Evolutionary conservation across 1,140 invertebrate species (phyloP).

Genomic region (Trachelipus rathkii): DNA sequence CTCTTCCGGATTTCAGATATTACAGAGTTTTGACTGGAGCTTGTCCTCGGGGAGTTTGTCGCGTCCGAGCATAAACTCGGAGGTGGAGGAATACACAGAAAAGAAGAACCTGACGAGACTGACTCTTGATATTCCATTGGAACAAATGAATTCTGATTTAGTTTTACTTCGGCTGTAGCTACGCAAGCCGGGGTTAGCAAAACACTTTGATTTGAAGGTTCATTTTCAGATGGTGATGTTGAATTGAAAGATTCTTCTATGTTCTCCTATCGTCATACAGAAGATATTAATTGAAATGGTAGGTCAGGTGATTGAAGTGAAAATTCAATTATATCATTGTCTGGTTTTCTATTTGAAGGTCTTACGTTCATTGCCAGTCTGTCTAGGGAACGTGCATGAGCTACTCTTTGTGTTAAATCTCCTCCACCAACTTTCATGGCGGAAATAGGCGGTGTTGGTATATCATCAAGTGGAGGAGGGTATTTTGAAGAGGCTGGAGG

Average conservation of each 20-base stretch:
- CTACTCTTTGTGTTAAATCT: background rate
- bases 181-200: background rate
- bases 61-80: background rate
- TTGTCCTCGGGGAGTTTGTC: background rate
- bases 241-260: background rate
- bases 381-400: background rate
- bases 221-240: background rate
- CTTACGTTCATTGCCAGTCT: background rate
- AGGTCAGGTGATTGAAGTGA: background rate
- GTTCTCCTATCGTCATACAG: constrained; percentile 3
- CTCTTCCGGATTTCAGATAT: too few relatives aligned
- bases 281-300: background rate
- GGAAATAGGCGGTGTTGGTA: background rate
- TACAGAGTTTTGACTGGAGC: background rate
- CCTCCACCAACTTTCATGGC: background rate
- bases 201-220: background rate
- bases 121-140: background rate
- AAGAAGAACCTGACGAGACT: background rate
- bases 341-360: background rate
- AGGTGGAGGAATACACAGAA: background rate
- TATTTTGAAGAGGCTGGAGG: background rate
- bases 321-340: background rate
- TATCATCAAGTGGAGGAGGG: background rate
- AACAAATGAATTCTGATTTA: background rate
- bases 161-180: background rate